Evolutionary conservation across 1,140 invertebrate species (phyloP), one percentile per base, ranked within the genome.

Genomic region (Pantala flavescens): DNA sequence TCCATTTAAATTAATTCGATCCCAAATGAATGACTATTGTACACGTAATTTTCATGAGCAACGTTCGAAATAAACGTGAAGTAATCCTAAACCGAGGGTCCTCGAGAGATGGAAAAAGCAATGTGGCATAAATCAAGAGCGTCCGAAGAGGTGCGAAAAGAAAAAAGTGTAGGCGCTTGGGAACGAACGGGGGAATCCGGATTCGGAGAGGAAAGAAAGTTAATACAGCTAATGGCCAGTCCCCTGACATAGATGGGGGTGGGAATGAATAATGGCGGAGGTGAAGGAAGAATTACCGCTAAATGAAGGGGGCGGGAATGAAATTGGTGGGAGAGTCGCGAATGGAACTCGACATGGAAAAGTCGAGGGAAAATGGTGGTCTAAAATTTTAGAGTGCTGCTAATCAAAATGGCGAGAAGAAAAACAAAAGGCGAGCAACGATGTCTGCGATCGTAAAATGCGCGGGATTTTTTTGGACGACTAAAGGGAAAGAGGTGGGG

Each of bases 351-450:
- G 49, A 63, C 49, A 63, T 63, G 49, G 49, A 63, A 63, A 63
- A 19, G 49, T 12, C 49, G 49, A 7, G 49, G 49, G 49, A 12
- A 63, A 63, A 63, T 63, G 49, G 49, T 63, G 49, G 49, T 63
- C 49, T 63, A 63, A 63, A 63, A 63, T 63, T 63, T 63, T 63
- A 63, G 49, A 63, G 49, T 63, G 49, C 49, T 63, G 49, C 49
- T 63, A 63, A 63, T 63, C 49, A 63, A 63, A 63, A 63, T 63
- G 49, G 49, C 49, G 12, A 63, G 12, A 63, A 63, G 49, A 21
- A 63, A 63, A 63, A 63, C 49, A 63, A 63, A 63, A 63, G n/a
- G n/a, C 49, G 49, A 21, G 49, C 49, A 21, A 3, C 49, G 49
- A 63, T 63, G 49, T 63, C 49, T 63, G 49, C 49, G 49, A 63